Conservation (phyloP, 2,113 vertebrate genomes). For the Buteo buteo region DNA sequence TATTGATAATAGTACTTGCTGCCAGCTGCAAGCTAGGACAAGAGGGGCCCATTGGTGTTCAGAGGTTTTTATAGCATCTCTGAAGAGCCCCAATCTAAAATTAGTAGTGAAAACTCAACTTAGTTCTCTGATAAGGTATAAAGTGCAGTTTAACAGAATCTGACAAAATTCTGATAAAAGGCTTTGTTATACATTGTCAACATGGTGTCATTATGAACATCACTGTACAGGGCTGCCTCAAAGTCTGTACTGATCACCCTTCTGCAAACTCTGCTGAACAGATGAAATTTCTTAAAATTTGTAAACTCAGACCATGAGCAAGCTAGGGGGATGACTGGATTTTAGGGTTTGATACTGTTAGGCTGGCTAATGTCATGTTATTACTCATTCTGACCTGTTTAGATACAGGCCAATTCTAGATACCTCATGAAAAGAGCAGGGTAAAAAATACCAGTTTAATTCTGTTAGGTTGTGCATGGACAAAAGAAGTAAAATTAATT, state of each 20-base stretch:
- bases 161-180: neutral
- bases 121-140: neutral
- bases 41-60: neutral
- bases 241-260: neutral
- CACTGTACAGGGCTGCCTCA: neutral
- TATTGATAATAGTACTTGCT: neutral
- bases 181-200: neutral
- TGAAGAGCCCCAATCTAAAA: neutral
- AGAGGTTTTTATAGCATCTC: neutral
- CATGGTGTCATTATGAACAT: neutral
- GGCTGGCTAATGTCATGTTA: neutral
- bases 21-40: neutral
- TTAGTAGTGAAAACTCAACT: neutral
- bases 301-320: neutral
- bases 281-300: neutral
- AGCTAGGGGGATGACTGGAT: neutral
- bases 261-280: neutral
- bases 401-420: neutral
- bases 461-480: neutral
- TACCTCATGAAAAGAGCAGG: neutral
- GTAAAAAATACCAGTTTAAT: neutral
- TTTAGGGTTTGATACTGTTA: neutral
- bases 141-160: neutral
- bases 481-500: neutral
- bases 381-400: neutral